Evolutionary conservation across 2,797 vertebrate genomes (phyloP), one percentile per base, ranked within the genome.

Genomic region (Brotula barbata): DNA sequence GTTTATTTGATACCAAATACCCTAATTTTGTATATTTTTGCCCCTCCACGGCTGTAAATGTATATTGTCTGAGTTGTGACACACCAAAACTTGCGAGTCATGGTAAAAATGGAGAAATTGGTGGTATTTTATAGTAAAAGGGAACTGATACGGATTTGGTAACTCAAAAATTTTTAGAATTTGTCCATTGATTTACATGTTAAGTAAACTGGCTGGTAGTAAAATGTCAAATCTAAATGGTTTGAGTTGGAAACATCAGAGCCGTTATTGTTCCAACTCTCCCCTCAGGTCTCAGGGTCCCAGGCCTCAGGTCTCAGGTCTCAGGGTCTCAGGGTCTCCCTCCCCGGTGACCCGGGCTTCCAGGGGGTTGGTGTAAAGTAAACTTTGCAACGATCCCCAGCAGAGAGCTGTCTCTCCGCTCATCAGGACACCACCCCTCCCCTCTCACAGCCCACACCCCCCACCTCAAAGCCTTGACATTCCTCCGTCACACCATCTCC

Each of bases 291-390:
- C 11, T 6, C 9, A 2, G 31, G 6, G 31, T 33, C 5, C 11
- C 9, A 7, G 5, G 31, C 4, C 31, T 33, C 3, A n/a, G 37
- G 8, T 40, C 37, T 40, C 15, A 3, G 49, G 25, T 65, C 41
- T 54, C n/a, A 64, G 65, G 57, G 13, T 57, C 22, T 56, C 16
- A 7, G 48, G 20, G 46, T 21, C 63, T 58, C 14, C 70, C 59
- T 7, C 37, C 52, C 33, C 66, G 20, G 64, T 89, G 91, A 90
- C 81, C 92, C 87, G 86, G 86, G 92, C 91, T 90, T 88, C 78
- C 65, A 78, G 31, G 22, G 84, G 80, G 91, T 91, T 91, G 94
- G 93, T 93, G 92, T 84, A 84, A 88, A 86, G 80, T 95, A 95
- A 96, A 96, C 95, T 89, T 92, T 92, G 50, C 79, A 84, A 73